Base-by-base conservation (phyloP, 2,888 invertebrate species). In the Smittia aterrima region DNA sequence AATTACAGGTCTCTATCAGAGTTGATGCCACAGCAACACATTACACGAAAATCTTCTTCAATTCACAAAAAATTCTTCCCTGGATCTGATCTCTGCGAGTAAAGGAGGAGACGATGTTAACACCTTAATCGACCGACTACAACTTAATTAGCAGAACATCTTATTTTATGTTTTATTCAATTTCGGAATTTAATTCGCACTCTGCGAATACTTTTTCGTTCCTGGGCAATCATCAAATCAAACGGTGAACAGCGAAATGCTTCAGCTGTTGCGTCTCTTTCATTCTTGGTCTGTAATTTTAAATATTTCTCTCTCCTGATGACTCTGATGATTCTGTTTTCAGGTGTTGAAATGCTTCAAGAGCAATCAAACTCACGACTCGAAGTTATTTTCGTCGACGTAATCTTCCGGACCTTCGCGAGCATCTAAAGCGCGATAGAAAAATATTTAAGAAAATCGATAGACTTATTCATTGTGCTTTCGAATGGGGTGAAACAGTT, bases 71-170 rank as follows among this genome's bases (percentile, higher is more conserved):
- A n/a, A n/a, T n/a, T n/a, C n/a, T n/a, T n/a, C n/a, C n/a, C n/a
- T n/a, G n/a, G n/a, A n/a, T n/a, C n/a, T n/a, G n/a, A n/a, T n/a
- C n/a, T n/a, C n/a, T n/a, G n/a, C n/a, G n/a, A n/a, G n/a, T n/a
- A n/a, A n/a, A n/a, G 32, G 32, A 32, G 32, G 32, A 32, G 9
- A 9, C 32, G 32, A 70, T 41, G 53, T 62, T 62, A 72, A 72
- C 72, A 72, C 72, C 54, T 62, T 72, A 72, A 62, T 70, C 22
- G 20, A 53, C 25, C n/a, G 1, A n/a, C 18, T 38, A 72, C 72
- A 72, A 72, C 25, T 72, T 72, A 72, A 72, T 72, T 72, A 72
- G 72, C 22, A 9, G 22, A 27, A 64, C 27, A 64, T 64, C 27
- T 72, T 62, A 18, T 72, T 72, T 13, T 58, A 32, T 66, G 16